phyloP scores from a whole-genome alignment of 2,888 invertebrate genomes.

The Yponomeuta evonymella region DNA sequence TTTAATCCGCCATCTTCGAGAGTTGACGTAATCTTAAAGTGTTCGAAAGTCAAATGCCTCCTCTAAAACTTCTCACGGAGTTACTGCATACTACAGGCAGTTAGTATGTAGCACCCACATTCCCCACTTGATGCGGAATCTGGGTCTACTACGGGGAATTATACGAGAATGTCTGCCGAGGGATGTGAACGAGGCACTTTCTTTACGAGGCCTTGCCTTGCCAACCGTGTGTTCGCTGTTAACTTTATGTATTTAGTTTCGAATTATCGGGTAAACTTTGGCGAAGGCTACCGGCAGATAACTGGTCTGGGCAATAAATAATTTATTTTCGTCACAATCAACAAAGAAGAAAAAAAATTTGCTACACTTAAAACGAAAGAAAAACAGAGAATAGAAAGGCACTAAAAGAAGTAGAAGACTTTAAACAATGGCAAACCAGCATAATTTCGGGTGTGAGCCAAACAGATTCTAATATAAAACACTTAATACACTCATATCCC shows the following conservation, averaged over 20 bases:
- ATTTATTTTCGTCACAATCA: background rate
- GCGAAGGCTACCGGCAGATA: background rate
- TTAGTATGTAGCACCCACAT: constrained; percentile 22
- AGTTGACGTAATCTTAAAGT: background rate
- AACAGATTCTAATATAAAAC: too few relatives aligned
- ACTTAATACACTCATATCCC: too few relatives aligned
- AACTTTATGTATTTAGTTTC: background rate
- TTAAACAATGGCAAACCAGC: too few relatives aligned
- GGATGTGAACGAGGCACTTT: constrained; percentile 28
- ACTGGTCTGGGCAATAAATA: background rate
- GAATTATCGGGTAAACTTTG: background rate
- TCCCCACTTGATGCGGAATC: constrained; percentile 26
- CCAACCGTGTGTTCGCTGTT: constrained; percentile 2
- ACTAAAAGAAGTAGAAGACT: too few relatives aligned
- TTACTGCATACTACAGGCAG: background rate
- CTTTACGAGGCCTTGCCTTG: constrained; percentile 8
- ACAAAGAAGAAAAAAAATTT: background rate
- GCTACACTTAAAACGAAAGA: background rate
- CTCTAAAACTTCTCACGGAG: constrained; percentile 3
- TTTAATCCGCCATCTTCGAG: background rate
- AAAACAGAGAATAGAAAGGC: background rate
- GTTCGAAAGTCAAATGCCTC: background rate
- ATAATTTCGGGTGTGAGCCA: too few relatives aligned
- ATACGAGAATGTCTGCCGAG: constrained; percentile 29
- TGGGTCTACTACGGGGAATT: constrained; percentile 26